Conservation (phyloP, 1,140 invertebrate species). For the Eulimnadia texana region DNA sequence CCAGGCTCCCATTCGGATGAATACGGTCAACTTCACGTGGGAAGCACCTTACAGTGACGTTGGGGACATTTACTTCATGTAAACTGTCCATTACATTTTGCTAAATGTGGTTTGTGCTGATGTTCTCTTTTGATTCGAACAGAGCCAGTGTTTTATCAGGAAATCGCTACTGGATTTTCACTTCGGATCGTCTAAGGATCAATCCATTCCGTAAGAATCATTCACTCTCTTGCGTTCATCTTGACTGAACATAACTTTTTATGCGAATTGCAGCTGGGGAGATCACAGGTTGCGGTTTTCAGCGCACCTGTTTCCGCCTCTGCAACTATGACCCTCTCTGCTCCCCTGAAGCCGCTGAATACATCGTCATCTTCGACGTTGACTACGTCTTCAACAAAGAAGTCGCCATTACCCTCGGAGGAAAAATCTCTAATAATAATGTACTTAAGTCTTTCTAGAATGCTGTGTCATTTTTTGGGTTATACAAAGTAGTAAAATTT, state of each 20-base stretch:
- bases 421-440: conserved; percentile 1
- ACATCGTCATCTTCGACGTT: conserved; percentile 14
- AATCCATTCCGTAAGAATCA: conserved; percentile 16
- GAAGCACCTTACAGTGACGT: conserved; percentile 10
- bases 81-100: not conserved
- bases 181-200: conserved; percentile 14
- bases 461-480: too few relatives aligned
- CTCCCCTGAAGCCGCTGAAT: conserved; percentile 8
- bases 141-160: conserved; percentile 10
- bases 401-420: conserved; percentile 11
- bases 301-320: conserved; percentile 12
- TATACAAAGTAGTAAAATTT: too few relatives aligned
- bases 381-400: not conserved
- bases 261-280: conserved; percentile 12
- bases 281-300: conserved; percentile 12
- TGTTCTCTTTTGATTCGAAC: too few relatives aligned
- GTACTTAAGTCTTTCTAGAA: not conserved
- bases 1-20: conserved; percentile 9
- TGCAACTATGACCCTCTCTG: conserved; percentile 13
- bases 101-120: too few relatives aligned
- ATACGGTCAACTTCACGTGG: conserved; percentile 15
- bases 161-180: conserved; percentile 17
- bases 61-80: conserved; percentile 17
- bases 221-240: not conserved
- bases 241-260: not conserved